Base-by-base conservation (phyloP, 2,113 vertebrate genomes). In the Balaeniceps rex region DNA sequence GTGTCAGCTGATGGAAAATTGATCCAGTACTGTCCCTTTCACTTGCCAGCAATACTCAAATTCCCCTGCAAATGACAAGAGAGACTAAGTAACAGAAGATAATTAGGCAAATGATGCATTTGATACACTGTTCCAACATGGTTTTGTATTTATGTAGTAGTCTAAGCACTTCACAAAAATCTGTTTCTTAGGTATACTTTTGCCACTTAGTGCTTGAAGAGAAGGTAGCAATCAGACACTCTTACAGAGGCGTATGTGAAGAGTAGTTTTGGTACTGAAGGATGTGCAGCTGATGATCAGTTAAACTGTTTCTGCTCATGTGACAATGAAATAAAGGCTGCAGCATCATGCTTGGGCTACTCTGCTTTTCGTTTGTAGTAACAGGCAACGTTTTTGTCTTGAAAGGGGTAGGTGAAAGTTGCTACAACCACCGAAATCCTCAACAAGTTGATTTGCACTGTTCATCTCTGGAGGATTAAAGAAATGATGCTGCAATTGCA, bases 361-460 rank as follows among this genome's bases (percentile, higher is more conserved):
- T 68, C 5, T 34, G 18, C 34, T 42, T 51, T 52, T 49, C 12
- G 13, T 31, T 16, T 51, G 66, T 15, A 42, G 28, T 51, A 51
- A 25, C 12, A 69, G 33, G 15, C 19, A 63, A 36, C 8, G 3
- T 77, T 83, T 66, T 65, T 49, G 6, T 75, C 58, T 61, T 61
- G 19, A 68, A 80, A 49, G 19, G 13, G 3, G 26, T 52, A 63
- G 28, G 6, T 85, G 36, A 23, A 72, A 81, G 18, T 77, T 87
- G 10, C 68, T 65, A 14, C 54, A 46, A 55, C 16, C 18, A 55
- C 21, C 0, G 0, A 66, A 70, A 51, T 49, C 38, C 25, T 69
- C n/a, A 34, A 51, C 10, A 82, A 86, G 19, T 25, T 84, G 23
- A 36, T 93, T 44, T 79, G 52, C 17, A 36, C 10, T 4, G 4